Base-by-base conservation (phyloP, 1,140 invertebrate species). In the Protaetia brevitarsis region DNA sequence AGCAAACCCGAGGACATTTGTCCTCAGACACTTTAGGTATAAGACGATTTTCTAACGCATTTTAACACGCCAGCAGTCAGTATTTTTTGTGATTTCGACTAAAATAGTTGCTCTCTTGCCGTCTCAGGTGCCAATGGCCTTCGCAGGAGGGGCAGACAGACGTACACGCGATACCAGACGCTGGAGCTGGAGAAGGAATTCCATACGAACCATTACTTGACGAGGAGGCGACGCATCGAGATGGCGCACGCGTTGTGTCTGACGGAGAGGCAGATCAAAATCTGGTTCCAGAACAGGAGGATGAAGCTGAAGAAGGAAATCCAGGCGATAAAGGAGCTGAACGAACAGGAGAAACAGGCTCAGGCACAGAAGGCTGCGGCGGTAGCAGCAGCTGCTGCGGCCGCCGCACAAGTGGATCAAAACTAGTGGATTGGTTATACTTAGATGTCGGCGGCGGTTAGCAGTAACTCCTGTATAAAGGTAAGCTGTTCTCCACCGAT, bases 221-320 rank as follows among this genome's bases (percentile, higher is more conserved):
- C 96, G 75, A 89, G 96, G 82, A 89, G 96, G 85, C 88, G 96
- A 85, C 88, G 96, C 82, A 98, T 99, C 84, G 96, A 99, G 84
- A 97, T 99, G 91, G 96, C 96, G 71, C 95, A 98, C 81, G 92
- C 95, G 68, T 87, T 98, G 68, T 97, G 95, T 83, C 87, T 98
- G 72, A 97, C 95, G 73, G 96, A 98, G 83, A 85, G 96, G 79
- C 96, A 98, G 83, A 98, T 98, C 78, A 98, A 98, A 88, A 98
- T 98, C 79, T 98, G 96, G 96, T 98, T 98, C 84, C 96, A 98
- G 83, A 98, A 98, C 85, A 86, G 96, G 74, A 87, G 96, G 79
- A 99, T 99, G 96, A 99, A 98, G 81, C 88, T 98, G 81, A 98
- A 98, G 88, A 98, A 98, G 79, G 94, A 96, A 79, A 96, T 96